These are phyloP conservation scores for Micrasema minimum DNA, from an alignment of 1,140 invertebrate species.

Conservation along the genomic window DNA sequence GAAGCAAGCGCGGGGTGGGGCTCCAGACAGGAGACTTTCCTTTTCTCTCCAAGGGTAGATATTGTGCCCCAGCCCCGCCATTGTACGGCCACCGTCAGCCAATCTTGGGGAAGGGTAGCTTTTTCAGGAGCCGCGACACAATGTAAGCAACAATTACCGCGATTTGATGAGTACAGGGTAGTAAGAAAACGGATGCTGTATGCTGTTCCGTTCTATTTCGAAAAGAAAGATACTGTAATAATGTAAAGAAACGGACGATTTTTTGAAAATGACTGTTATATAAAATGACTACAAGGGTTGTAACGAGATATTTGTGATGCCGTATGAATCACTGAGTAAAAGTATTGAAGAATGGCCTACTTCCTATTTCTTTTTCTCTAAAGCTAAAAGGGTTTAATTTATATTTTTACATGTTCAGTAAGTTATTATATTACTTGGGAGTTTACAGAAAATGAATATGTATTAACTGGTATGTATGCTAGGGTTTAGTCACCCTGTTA, in stretches of 20 bases:
- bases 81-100: conserved; percentile 32
- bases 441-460: too few species aligned
- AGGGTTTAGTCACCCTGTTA: conserved; percentile 13
- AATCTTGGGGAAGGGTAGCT: conserved; percentile 42
- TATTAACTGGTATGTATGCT: not conserved
- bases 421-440: too few species aligned
- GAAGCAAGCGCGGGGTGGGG: conserved; percentile 24
- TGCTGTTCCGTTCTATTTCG: conserved; percentile 19
- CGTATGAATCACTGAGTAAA: too few species aligned
- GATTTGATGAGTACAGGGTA: conserved; percentile 28
- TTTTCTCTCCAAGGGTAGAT: conserved; percentile 43
- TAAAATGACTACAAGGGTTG: too few species aligned
- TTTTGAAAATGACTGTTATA: too few species aligned
- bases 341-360: too few species aligned
- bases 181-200: conserved; percentile 13
- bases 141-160: conserved; percentile 43
- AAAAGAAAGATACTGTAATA: not conserved
- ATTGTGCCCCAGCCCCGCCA: conserved; percentile 44
- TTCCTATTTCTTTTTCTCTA: too few species aligned
- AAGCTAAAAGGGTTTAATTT: too few species aligned
- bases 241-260: not conserved
- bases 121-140: conserved; percentile 42
- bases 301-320: too few species aligned
- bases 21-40: conserved; percentile 42
- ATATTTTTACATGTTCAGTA: too few species aligned